Conservation (phyloP, 2,888 invertebrate genomes). For the Holacanthella duospinosa region DNA sequence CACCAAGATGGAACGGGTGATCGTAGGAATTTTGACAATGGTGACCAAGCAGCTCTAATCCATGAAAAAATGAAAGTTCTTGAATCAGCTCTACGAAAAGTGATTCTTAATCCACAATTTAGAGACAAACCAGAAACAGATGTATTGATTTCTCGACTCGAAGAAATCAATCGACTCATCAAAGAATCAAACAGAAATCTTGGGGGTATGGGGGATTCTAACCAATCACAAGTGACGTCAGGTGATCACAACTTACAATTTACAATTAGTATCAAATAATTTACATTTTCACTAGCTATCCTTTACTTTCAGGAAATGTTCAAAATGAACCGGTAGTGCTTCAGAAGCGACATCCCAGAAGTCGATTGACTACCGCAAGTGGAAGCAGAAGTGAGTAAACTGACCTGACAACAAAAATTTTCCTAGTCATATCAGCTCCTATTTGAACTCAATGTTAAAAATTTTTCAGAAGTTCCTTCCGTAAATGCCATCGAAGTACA, state of each 20-base stretch:
- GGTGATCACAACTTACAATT: too few relatives aligned
- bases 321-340: neutral
- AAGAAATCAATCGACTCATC: neutral
- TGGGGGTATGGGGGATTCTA: neutral
- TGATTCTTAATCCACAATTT: neutral
- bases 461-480: slow-evolving; percentile 12
- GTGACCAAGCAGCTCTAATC: neutral
- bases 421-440: too few relatives aligned
- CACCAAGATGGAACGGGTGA: slow-evolving; percentile 5
- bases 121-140: neutral
- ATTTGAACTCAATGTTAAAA: too few relatives aligned
- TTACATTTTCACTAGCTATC: too few relatives aligned
- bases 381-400: neutral
- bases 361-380: neutral
- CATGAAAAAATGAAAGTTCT: neutral
- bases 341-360: neutral
- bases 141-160: neutral
- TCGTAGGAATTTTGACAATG: neutral
- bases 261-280: neutral
- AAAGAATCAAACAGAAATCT: too few relatives aligned
- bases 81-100: neutral
- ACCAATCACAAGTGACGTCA: too few relatives aligned
- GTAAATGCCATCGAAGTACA: slow-evolving; percentile 14
- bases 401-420: too few relatives aligned
- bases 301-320: neutral